These are phyloP conservation scores for Dichetophora obliterata DNA, from an alignment of 2,888 invertebrate genomes.

Conservation along the genomic window DNA sequence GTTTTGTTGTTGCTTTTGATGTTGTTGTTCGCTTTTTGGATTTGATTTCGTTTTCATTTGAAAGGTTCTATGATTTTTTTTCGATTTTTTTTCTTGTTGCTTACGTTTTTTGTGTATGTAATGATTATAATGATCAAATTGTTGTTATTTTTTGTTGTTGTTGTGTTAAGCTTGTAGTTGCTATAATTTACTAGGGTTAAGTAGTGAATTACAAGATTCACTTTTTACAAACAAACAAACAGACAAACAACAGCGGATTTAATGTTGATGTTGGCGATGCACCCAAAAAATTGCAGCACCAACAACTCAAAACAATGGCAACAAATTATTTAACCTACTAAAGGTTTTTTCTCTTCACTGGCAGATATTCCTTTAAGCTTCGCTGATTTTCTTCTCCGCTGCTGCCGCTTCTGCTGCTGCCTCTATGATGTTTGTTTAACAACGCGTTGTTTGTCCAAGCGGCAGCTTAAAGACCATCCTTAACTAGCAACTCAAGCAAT, in stretches of 20 bases:
- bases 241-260: background rate
- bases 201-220: slow-evolving; percentile 29
- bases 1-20: slow-evolving; percentile 11
- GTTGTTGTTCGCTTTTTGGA: slow-evolving; percentile 45
- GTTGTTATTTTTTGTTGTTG: slow-evolving; percentile 12
- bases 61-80: slow-evolving; percentile 42
- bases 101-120: slow-evolving; percentile 28
- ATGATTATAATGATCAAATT: slow-evolving; percentile 28
- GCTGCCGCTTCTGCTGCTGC: background rate
- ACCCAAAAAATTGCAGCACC: slow-evolving; percentile 27
- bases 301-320: slow-evolving; percentile 17
- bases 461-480: slow-evolving; percentile 5
- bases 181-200: slow-evolving; percentile 37
- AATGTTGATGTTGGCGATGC: slow-evolving; percentile 3
- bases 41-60: slow-evolving; percentile 61
- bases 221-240: no score
- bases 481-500: background rate
- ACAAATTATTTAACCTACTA: slow-evolving; percentile 36
- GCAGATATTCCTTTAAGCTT: slow-evolving; percentile 7
- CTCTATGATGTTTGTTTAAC: background rate
- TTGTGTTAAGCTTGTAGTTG: slow-evolving; percentile 38
- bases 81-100: background rate
- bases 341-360: slow-evolving; percentile 15
- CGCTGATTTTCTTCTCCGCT: background rate
- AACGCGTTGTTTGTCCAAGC: no score